phyloP scores from a whole-genome alignment of 1,140 invertebrate species.

The Hesperophylax magnus region DNA sequence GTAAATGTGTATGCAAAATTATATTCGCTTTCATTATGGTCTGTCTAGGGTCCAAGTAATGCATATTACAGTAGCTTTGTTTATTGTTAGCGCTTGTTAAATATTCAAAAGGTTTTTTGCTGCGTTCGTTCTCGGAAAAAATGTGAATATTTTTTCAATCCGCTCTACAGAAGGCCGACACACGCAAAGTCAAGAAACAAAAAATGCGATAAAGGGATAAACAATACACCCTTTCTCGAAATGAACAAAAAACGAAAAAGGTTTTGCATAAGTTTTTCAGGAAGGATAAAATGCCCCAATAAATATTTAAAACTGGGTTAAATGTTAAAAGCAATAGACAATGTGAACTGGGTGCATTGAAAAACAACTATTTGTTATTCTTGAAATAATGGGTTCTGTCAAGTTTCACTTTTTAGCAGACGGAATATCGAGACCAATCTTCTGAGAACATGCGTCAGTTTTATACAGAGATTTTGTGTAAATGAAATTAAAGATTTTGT shows the following conservation, averaged over 20 bases:
- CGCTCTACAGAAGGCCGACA: slow-evolving; percentile 12
- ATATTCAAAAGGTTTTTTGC: slow-evolving; percentile 43
- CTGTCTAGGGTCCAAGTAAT: neutral
- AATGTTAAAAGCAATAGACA: slow-evolving; percentile 36
- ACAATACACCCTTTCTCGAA: slow-evolving; percentile 33
- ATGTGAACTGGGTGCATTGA: neutral
- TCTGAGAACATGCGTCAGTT: too few species aligned
- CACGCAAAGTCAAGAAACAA: slow-evolving; percentile 30
- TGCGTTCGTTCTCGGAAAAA: slow-evolving; percentile 42
- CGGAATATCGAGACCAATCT: neutral
- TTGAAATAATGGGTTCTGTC: neutral
- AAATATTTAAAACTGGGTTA: slow-evolving; percentile 57
- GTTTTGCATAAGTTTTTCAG: slow-evolving; percentile 55
- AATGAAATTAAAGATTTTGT: neutral
- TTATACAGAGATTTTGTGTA: too few species aligned
- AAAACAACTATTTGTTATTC: slow-evolving; percentile 28
- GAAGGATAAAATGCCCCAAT: slow-evolving; percentile 49
- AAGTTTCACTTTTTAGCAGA: slow-evolving; percentile 57
- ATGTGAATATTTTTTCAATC: slow-evolving; percentile 43
- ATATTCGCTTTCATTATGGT: too few species aligned
- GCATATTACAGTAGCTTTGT: slow-evolving; percentile 47
- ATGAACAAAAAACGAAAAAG: slow-evolving; percentile 32
- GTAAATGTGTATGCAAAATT: too few species aligned
- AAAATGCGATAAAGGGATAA: slow-evolving; percentile 26
- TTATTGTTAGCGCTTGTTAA: slow-evolving; percentile 44